A percentile compares a stretch with the other conserved stretches of the same genome.
phyloP scores from a whole-genome alignment of 2,113 vertebrate genomes.

The Ameiurus melas region DNA sequence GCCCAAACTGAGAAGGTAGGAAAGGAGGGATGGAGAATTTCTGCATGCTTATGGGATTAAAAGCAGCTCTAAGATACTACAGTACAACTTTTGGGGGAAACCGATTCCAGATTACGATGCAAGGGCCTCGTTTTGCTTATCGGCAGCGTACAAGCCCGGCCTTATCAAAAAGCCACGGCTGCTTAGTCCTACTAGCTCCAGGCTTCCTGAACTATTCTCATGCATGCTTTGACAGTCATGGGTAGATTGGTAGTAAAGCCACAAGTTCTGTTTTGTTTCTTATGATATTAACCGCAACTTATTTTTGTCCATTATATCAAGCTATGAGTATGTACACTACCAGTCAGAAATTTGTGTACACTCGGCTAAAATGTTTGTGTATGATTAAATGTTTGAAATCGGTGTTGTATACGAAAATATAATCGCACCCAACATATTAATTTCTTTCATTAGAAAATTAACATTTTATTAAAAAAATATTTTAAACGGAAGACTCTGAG shows the following conservation, averaged over 20 bases:
- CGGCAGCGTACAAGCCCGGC: not conserved
- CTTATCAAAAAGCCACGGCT: constrained; percentile 19
- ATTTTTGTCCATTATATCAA: not conserved
- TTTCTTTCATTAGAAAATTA: no score
- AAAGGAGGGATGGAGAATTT: constrained; percentile 9
- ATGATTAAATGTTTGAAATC: no score
- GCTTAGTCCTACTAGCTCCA: not conserved
- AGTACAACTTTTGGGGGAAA: not conserved
- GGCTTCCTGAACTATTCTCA: not conserved
- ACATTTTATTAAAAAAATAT: no score
- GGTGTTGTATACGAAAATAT: no score
- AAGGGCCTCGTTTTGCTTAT: constrained; percentile 9
- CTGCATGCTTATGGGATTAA: constrained; percentile 41
- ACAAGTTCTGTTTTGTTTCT: not conserved
- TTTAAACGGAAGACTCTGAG: no score
- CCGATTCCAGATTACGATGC: not conserved
- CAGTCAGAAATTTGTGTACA: no score
- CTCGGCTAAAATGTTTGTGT: no score
- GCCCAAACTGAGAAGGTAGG: constrained; percentile 96
- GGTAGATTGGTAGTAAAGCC: no score
- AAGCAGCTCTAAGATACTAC: not conserved
- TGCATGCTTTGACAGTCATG: not conserved
- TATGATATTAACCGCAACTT: not conserved
- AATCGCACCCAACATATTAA: no score
- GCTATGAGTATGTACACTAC: no score